Percentiles rank a stretch among this genome's conserved stretches.
Evolutionary conservation across 2,888 invertebrate genomes (phyloP).

Genomic region (Caenorhabditis angaria): DNA sequence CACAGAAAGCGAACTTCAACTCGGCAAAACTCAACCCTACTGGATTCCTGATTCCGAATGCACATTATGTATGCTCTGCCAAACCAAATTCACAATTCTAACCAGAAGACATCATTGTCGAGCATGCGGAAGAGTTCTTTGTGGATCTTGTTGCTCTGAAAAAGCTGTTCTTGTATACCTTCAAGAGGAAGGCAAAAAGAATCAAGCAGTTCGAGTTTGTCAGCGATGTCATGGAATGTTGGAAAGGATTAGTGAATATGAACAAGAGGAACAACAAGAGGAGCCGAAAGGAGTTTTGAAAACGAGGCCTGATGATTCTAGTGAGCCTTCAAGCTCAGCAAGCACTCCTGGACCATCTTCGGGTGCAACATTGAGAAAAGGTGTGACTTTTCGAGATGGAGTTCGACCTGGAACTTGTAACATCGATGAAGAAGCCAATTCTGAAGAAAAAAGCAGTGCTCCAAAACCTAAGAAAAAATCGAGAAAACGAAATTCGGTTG

Average conservation of each 20-base stretch:
- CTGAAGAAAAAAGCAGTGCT: slow-evolving; percentile 41
- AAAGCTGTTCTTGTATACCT: slow-evolving; percentile 49
- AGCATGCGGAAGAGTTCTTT: slow-evolving; percentile 66
- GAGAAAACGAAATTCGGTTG: slow-evolving; percentile 51
- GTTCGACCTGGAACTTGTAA: slow-evolving; percentile 64
- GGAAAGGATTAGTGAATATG: slow-evolving; percentile 62
- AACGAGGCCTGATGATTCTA: slow-evolving; percentile 11
- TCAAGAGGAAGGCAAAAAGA: slow-evolving; percentile 53
- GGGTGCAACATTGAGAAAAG: slow-evolving; percentile 19
- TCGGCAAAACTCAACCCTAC: slow-evolving; percentile 79
- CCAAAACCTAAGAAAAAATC: slow-evolving; percentile 57
- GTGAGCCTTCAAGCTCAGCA: slow-evolving; percentile 22
- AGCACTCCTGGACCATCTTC: slow-evolving; percentile 5
- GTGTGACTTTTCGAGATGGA: slow-evolving; percentile 60
- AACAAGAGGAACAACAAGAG: slow-evolving; percentile 25
- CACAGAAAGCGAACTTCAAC: slow-evolving; percentile 67
- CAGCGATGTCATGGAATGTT: slow-evolving; percentile 63
- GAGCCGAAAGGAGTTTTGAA: slow-evolving; percentile 35
- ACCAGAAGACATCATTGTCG: slow-evolving; percentile 79
- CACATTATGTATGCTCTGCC: slow-evolving; percentile 84
- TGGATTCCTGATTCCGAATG: slow-evolving; percentile 89
- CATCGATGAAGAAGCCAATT: slow-evolving; percentile 21
- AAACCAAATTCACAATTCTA: slow-evolving; percentile 76
- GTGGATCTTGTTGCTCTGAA: slow-evolving; percentile 47
- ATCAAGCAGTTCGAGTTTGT: slow-evolving; percentile 57